Evolutionary conservation across 2,888 invertebrate genomes (phyloP), one percentile per base, ranked within the genome.

Genomic region (Hybos culiciformis): DNA sequence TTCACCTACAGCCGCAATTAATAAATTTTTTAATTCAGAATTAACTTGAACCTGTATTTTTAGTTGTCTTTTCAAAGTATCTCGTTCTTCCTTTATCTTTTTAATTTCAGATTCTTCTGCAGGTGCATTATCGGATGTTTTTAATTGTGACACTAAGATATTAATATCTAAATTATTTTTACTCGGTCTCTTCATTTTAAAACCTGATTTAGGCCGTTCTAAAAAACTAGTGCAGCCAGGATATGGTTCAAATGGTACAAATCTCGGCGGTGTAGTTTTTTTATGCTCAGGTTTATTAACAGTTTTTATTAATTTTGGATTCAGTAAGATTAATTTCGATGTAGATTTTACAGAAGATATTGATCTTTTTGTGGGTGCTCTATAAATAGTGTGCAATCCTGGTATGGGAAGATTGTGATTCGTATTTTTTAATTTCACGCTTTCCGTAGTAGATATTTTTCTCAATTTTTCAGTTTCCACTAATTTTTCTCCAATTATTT

Each of bases 1-100:
- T 66, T 93, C 94, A 7, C 93, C 94, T 53, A 96, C 86, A 12
- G 93, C 91, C 8, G 94, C 93, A 6, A 96, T 91, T 43, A 94
- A 65, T 62, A 94, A 74, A 56, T 86, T 88, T 63, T 94, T 94
- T 42, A 94, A 69, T 66, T 94, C 94, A 42, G 83, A 78, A 65
- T 93, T 94, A 1, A 93, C 85, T 68, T 88, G 86, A 12, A 78
- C 79, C 69, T 88, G 88, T 59, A 86, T 85, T 57, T 83, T 85
- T n/a, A 86, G 67, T 56, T 88, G 86, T 53, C 80, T 82, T 56
- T 83, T 81, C 33, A 84, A 69, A 55, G 77, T 75, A 50, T 75
- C 73, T 59, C 84, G 83, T 52, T 83, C 81, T 51, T 75, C 74
- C 44, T 72, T 70, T 26, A 82, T 60, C 51, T 74, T 71, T 45